Conservation (phyloP, 2,888 invertebrate species). For the Ypsolopha sequella region DNA sequence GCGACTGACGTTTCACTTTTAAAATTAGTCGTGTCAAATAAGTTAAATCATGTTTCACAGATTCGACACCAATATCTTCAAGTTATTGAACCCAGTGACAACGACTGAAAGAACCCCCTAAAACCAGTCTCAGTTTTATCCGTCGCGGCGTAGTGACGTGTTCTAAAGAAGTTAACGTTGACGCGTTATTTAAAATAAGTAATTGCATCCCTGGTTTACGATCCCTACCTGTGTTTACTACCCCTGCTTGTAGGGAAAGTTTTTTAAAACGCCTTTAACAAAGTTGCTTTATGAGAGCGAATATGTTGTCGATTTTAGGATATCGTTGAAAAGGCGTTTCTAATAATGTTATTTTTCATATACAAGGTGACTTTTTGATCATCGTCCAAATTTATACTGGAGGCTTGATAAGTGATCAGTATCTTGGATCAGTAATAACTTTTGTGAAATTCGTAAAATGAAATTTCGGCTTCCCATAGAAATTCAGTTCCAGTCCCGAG, state of each 20-base stretch:
- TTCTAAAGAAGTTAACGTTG: constrained; percentile 24
- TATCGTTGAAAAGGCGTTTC: neutral
- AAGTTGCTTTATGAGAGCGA: constrained; percentile 1
- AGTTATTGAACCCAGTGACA: neutral
- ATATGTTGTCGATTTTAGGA: constrained; percentile 8
- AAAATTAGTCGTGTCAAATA: too few species aligned
- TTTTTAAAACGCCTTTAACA: constrained; percentile 7
- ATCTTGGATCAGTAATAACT: too few species aligned
- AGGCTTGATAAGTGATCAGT: too few species aligned
- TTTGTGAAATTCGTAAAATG: too few species aligned
- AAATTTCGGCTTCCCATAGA: too few species aligned
- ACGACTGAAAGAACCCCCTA: neutral
- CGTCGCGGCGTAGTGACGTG: constrained; percentile 9
- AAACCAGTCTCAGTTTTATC: constrained; percentile 1
- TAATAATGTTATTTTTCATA: too few species aligned
- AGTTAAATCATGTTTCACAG: too few species aligned
- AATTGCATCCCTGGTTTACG: constrained; percentile 25
- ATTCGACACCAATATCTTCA: too few species aligned
- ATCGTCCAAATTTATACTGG: too few species aligned
- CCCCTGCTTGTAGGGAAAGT: constrained; percentile 5
- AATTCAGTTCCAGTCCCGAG: too few species aligned
- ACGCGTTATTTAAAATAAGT: constrained; percentile 35
- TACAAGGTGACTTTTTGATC: too few species aligned
- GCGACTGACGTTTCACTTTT: too few species aligned
- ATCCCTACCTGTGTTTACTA: constrained; percentile 9